phyloP scores from a whole-genome alignment of 2,113 vertebrate genomes.

The Hoplias malabaricus region DNA sequence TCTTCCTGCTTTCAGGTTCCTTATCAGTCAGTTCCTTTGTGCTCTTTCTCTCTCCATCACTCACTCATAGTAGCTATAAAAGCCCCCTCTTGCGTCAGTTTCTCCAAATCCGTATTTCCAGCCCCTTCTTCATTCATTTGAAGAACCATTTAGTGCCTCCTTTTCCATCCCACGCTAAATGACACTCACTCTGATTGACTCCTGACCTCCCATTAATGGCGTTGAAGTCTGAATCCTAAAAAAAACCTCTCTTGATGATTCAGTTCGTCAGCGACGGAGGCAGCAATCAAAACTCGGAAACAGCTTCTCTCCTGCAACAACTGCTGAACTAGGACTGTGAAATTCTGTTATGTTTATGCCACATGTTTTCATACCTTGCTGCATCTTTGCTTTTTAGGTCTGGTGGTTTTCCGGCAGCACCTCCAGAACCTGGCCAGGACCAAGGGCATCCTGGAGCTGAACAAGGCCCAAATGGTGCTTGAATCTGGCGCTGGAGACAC shows the following conservation, averaged over 20 bases:
- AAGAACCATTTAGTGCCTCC: constrained; percentile 12
- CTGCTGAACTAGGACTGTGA: background rate
- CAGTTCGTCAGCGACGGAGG: constrained; percentile 2
- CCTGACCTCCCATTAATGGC: constrained; percentile 31
- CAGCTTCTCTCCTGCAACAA: constrained; percentile 9
- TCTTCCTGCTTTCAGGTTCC: background rate
- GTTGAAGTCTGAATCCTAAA: background rate
- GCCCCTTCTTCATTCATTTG: background rate
- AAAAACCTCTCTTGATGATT: constrained; percentile 10
- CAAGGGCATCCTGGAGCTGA: constrained; percentile 95
- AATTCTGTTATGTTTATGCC: background rate
- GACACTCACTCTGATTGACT: constrained; percentile 23
- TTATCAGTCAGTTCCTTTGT: background rate
- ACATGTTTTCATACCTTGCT: background rate
- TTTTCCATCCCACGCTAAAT: background rate
- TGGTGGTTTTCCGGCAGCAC: constrained; percentile 95
- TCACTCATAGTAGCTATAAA: background rate
- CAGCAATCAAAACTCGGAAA: constrained; percentile 29
- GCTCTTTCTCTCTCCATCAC: background rate
- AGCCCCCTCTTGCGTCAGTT: background rate
- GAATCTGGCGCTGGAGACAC: constrained; percentile 74
- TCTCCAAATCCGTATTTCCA: background rate
- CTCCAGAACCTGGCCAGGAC: constrained; percentile 96
- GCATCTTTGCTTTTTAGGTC: constrained; percentile 70
- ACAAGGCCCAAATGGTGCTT: constrained; percentile 87